These are phyloP conservation scores for Arctocebus calabarensis DNA, from an alignment of 2,797 vertebrate genomes.

Conservation along the genomic window DNA sequence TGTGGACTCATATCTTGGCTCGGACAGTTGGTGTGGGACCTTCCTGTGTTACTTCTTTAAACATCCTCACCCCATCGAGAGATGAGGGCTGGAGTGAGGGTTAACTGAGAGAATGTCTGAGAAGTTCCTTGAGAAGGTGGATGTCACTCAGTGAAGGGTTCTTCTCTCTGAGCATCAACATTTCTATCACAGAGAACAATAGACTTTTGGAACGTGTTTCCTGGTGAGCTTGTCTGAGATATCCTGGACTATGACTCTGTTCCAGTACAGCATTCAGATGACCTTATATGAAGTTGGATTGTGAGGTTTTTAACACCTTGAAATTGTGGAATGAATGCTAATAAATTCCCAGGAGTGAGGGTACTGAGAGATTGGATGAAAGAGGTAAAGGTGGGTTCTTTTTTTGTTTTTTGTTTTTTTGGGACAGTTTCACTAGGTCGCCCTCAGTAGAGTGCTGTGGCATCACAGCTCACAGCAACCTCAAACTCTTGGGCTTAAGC, in stretches of 20 bases:
- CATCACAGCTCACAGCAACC: too few species aligned
- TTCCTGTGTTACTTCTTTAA: background rate
- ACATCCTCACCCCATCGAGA: background rate
- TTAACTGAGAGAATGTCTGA: background rate
- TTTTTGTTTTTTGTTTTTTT: background rate
- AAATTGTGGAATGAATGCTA: background rate
- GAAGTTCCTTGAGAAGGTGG: background rate
- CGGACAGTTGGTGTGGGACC: background rate
- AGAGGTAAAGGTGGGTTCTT: background rate
- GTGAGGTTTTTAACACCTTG: background rate
- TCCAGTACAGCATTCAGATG: background rate
- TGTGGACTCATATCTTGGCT: background rate
- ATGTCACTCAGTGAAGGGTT: background rate
- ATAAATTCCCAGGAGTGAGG: background rate
- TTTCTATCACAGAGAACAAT: background rate
- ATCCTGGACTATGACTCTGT: background rate
- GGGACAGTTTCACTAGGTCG: too few species aligned
- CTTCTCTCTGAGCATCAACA: background rate
- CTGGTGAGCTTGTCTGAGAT: background rate
- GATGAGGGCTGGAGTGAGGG: background rate
- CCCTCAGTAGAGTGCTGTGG: too few species aligned
- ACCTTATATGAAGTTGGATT: background rate
- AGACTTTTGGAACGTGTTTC: background rate
- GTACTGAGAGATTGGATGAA: background rate
- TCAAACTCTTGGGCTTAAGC: too few species aligned